Evolutionary conservation across 2,797 vertebrate genomes (phyloP).

Genomic region (Luscinia luscinia): DNA sequence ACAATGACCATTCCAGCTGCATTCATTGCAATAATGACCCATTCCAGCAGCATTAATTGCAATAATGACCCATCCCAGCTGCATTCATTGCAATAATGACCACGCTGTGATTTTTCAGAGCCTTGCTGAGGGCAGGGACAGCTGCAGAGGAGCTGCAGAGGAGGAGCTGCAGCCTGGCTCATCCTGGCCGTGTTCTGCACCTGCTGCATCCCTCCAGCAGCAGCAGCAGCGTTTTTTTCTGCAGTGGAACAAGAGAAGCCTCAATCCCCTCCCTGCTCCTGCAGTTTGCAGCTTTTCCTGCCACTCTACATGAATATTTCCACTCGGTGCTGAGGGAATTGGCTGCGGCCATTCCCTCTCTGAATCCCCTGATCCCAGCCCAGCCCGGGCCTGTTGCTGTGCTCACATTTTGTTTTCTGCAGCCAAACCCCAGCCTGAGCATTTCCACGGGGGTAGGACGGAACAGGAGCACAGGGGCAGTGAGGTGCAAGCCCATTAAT

Average conservation of each 20-base stretch:
- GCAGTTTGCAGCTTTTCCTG: background rate
- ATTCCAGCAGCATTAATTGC: no score
- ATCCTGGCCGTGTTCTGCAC: fast-evolving
- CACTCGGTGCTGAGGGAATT: fast-evolving
- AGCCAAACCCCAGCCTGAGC: background rate
- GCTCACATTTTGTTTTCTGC: background rate
- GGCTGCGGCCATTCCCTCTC: fast-evolving
- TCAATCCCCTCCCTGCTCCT: background rate
- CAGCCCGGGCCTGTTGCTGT: background rate
- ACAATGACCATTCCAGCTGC: no score
- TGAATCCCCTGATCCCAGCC: fast-evolving
- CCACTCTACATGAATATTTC: background rate
- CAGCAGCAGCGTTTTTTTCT: background rate
- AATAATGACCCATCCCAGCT: background rate
- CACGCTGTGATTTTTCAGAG: no score
- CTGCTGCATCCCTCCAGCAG: background rate
- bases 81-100: no score
- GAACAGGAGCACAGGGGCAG: background rate
- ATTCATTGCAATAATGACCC: no score
- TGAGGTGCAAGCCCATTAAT: background rate
- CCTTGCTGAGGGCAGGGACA: fast-evolving
- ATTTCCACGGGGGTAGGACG: background rate
- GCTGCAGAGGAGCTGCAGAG: background rate
- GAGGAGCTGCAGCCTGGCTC: background rate
- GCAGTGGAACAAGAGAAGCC: background rate